A percentile compares a stretch with the other conserved stretches of the same genome.
Evolutionary conservation across 1,140 invertebrate species (phyloP).

Genomic region (Drosophila arizonae): DNA sequence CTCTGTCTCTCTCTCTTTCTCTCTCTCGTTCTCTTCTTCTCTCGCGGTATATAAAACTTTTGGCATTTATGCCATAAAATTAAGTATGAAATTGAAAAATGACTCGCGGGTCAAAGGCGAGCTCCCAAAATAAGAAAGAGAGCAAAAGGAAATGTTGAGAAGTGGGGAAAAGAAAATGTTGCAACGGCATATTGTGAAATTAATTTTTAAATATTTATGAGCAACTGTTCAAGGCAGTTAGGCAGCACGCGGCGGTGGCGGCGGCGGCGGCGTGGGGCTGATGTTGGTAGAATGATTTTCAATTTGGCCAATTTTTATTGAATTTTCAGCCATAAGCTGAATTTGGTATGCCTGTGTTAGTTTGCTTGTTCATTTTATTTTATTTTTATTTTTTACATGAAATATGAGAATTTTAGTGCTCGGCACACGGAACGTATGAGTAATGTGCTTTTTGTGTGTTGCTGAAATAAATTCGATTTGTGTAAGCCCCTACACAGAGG

Average conservation of each 20-base stretch:
- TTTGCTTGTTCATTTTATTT: slow-evolving; percentile 39
- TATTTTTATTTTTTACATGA: slow-evolving; percentile 46
- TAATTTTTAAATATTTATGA: slow-evolving; percentile 82
- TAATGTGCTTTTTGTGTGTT: slow-evolving; percentile 65
- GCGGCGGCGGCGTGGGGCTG: too few relatives aligned
- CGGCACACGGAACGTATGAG: slow-evolving; percentile 67
- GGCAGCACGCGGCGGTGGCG: neutral
- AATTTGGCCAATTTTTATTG: slow-evolving; percentile 53
- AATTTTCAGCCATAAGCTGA: slow-evolving; percentile 56
- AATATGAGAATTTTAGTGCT: slow-evolving; percentile 54
- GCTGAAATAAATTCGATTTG: slow-evolving; percentile 23
- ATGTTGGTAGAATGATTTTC: slow-evolving; percentile 19
- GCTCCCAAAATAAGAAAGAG: slow-evolving; percentile 4
- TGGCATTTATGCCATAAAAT: slow-evolving; percentile 81
- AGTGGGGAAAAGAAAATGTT: slow-evolving; percentile 13
- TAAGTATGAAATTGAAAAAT: slow-evolving; percentile 81
- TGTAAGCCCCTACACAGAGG: neutral
- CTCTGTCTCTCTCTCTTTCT: neutral
- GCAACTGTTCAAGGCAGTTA: slow-evolving; percentile 33
- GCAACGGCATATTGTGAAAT: slow-evolving; percentile 73
- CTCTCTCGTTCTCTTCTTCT: slow-evolving; percentile 1
- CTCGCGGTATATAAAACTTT: slow-evolving; percentile 54
- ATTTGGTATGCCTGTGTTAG: slow-evolving; percentile 28
- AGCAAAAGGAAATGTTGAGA: neutral
- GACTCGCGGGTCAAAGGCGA: slow-evolving; percentile 47